Conservation (phyloP, 1,140 invertebrate genomes). For the Pseudomyrmex flavicornis region DNA sequence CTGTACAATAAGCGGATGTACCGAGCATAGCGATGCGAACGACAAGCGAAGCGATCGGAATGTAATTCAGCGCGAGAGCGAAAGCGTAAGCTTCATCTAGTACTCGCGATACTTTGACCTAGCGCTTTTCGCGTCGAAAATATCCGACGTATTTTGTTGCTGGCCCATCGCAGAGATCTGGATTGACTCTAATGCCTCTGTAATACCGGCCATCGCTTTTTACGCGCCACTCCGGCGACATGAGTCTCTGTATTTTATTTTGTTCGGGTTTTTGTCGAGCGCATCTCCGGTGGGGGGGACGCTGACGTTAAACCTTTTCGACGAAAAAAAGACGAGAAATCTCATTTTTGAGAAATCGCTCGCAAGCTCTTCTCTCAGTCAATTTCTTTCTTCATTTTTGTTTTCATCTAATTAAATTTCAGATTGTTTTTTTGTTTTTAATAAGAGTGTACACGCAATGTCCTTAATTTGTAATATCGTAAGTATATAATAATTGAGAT, state of each 20-base stretch:
- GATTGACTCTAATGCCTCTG: slow-evolving; percentile 57
- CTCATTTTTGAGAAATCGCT: slow-evolving; percentile 44
- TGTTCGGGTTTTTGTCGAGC: slow-evolving; percentile 46
- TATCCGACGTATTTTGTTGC: slow-evolving; percentile 58
- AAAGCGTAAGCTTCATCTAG: slow-evolving; percentile 55
- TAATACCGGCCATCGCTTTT: slow-evolving; percentile 60
- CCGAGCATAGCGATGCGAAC: slow-evolving; percentile 16
- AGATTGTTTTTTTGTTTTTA: too few species aligned
- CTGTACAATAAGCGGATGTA: slow-evolving; percentile 42
- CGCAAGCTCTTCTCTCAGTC: background rate
- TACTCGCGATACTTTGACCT: slow-evolving; percentile 51
- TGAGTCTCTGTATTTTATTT: slow-evolving; percentile 54
- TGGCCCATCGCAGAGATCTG: slow-evolving; percentile 53
- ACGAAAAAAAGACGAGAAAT: slow-evolving; percentile 50
- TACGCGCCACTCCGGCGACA: slow-evolving; percentile 50
- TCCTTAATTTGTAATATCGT: background rate
- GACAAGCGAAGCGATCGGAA: slow-evolving; percentile 46
- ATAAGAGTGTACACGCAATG: too few species aligned
- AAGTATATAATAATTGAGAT: background rate
- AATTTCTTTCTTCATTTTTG: too few species aligned
- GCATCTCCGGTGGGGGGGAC: slow-evolving; percentile 8
- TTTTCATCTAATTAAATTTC: background rate
- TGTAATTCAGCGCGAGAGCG: slow-evolving; percentile 56
- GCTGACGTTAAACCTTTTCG: slow-evolving; percentile 53
- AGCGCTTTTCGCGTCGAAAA: slow-evolving; percentile 48